Conservation (phyloP, 2,797 vertebrate species). For the Pseudomugil tenellus region DNA sequence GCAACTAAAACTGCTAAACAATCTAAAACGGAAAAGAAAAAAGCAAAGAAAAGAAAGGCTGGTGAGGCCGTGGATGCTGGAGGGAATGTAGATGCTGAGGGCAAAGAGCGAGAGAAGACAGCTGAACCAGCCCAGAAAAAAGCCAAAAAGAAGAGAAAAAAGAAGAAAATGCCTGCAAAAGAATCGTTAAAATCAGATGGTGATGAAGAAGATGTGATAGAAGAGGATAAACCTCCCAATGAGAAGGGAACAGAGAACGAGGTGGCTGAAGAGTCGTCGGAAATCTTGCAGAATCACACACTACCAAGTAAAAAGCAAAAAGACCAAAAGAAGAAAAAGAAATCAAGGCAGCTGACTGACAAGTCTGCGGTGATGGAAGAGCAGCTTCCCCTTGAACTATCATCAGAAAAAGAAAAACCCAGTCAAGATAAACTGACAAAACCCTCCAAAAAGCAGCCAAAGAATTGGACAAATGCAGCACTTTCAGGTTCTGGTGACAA, state of each 20-base stretch:
- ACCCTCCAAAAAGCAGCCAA: constrained; percentile 74
- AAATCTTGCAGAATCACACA: constrained; percentile 4
- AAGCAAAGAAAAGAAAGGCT: constrained; percentile 67
- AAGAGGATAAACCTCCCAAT: constrained; percentile 13
- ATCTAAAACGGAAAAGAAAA: constrained; percentile 53
- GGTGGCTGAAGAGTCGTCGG: not conserved
- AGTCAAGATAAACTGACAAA: constrained; percentile 33
- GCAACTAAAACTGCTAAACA: constrained; percentile 31
- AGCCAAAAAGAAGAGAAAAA: constrained; percentile 67
- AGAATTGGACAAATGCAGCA: constrained; percentile 88
- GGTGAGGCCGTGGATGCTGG: constrained; percentile 49
- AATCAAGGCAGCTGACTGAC: not conserved
- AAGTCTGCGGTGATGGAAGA: constrained; percentile 1
- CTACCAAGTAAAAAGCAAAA: constrained; percentile 43
- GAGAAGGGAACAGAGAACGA: constrained; percentile 23
- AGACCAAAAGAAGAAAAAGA: constrained; percentile 34
- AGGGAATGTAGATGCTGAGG: constrained; percentile 8
- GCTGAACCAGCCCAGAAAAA: constrained; percentile 56
- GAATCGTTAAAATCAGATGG: constrained; percentile 12
- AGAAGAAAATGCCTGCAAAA: constrained; percentile 31
- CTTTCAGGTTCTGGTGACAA: constrained; percentile 65
- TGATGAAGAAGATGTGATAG: constrained; percentile 3
- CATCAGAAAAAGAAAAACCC: constrained; percentile 25
- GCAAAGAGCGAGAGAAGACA: constrained; percentile 23
- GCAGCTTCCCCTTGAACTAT: constrained; percentile 9